Evolutionary conservation across 2,888 invertebrate genomes (phyloP), one percentile per base, ranked within the genome.

Genomic region (Desoria tigrina): DNA sequence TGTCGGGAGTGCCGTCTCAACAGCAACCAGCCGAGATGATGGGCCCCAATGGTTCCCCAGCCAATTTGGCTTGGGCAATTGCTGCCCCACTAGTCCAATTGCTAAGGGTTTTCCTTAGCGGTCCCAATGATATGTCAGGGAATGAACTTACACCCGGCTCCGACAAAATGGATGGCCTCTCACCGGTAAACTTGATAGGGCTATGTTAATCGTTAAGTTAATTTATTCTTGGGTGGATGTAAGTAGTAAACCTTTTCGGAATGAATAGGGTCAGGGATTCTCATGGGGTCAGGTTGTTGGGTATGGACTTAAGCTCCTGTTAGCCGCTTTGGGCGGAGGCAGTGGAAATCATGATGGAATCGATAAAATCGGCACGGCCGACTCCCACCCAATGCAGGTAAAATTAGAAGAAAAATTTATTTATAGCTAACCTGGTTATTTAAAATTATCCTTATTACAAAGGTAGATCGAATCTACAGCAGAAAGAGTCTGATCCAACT

Each of bases 211-310:
- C 18, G n/a, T 28, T 45, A 18, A 45, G 16, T 45, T 6, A 9
- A 9, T 45, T 45, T 16, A 45, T 45, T 45, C 45, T n/a, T 45
- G 45, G 45, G 45, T 45, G 45, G 45, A 18, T 45, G n/a, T 18
- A 39, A 39, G 9, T 16, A 39, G 9, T 39, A 45, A 45, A 45
- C 21, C 16, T 18, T 45, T 32, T 32, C 11, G 32, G 32, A 32
- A 32, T 11, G 32, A 16, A 24, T 23, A 65, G 60, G 69, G 66
- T n/a, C 70, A 72, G 62, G 73, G 73, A 37, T 92, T 92, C 23
- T 91, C 92, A 23, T 94, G 93, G 94, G 88, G 92, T 51, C 91
- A 92, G 81, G 84, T 93, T 26, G 83, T 94, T 58, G 88, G 92
- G 7, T 88, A 93, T 79, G 93, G 93, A 58, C 84, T 93, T 63